Conservation (phyloP, 2,888 invertebrate genomes). For the Thyatira batis region DNA sequence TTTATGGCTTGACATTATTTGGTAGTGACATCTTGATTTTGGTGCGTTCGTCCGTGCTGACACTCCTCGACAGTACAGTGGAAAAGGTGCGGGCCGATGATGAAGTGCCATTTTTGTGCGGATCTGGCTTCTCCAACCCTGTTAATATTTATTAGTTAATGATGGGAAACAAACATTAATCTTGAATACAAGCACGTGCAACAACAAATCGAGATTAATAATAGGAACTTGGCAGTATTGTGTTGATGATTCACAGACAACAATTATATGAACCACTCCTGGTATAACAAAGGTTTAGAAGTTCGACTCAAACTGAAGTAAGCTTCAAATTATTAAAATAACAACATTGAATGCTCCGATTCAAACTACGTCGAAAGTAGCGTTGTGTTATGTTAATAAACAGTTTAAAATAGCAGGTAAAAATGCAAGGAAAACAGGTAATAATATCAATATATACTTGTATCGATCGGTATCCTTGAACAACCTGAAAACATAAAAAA, state of each 20-base stretch:
- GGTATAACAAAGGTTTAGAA: not conserved
- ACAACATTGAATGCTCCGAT: slow-evolving; percentile 9
- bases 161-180: slow-evolving; percentile 6
- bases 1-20: slow-evolving; percentile 57
- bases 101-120: slow-evolving; percentile 64
- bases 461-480: slow-evolving; percentile 66
- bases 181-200: not conserved
- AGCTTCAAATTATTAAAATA: not conserved
- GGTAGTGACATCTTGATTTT: slow-evolving; percentile 54
- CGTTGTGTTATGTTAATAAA: slow-evolving; percentile 29
- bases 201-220: not conserved
- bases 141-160: slow-evolving; percentile 62
- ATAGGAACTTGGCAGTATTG: too few species aligned
- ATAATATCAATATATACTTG: slow-evolving; percentile 71
- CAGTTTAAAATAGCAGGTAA: slow-evolving; percentile 13
- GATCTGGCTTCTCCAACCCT: slow-evolving; percentile 71
- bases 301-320: not conserved
- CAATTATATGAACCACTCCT: not conserved
- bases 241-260: not conserved
- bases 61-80: slow-evolving; percentile 70
- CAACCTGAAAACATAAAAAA: slow-evolving; percentile 70
- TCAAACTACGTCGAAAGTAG: slow-evolving; percentile 54
- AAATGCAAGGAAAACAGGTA: slow-evolving; percentile 28
- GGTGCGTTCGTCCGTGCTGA: slow-evolving; percentile 69
- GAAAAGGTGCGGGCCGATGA: slow-evolving; percentile 70